Base-by-base conservation (phyloP, 2,797 vertebrate genomes). In the Echiichthys vipera region DNA sequence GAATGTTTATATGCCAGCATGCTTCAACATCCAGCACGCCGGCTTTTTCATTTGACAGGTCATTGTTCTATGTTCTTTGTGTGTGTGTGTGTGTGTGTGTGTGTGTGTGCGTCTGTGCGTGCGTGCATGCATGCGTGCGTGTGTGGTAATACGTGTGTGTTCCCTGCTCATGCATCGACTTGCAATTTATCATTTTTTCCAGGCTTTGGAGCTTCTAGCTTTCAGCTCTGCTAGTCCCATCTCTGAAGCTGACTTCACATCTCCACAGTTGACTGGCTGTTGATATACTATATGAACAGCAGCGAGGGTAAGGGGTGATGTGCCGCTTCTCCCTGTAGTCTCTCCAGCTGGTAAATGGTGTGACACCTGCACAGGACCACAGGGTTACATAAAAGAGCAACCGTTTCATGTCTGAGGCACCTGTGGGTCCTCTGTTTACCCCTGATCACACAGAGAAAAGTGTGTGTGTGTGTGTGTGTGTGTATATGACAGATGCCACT, bases 161-260 rank as follows among this genome's bases (percentile, higher is more conserved):
- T n/a, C n/a, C n/a, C 45, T 62, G 40, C 66, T 80, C 73, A 70
- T 77, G 81, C 68, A 53, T 65, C 18, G 2, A 43, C 15, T 29
- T 80, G 71, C 55, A 70, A 65, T 88, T 76, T 65, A 61, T 85
- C 30, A 14, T 67, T 68, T 64, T 58, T 64, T 72, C 29, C 65
- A 65, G n/a, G 14, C 70, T 50, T 18, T 56, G 14, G 61, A 55
- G 50, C 58, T 22, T 56, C 53, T 42, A 46, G 74, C 65, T 80
- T 81, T 84, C 39, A 72, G 64, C 77, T 80, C 71, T 14, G 39
- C 50, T 71, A 40, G 20, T 76, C 39, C 37, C 53, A 56, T 78
- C 57, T 87, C 77, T 69, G 68, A 54, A 74, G 77, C 77, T 42
- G 66, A 65, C 80, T 84, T 78, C 73, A 78, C 74, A 61, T 82